These are phyloP conservation scores for Hoplostethus atlanticus DNA, from an alignment of 2,797 vertebrate species.

Conservation along the genomic window DNA sequence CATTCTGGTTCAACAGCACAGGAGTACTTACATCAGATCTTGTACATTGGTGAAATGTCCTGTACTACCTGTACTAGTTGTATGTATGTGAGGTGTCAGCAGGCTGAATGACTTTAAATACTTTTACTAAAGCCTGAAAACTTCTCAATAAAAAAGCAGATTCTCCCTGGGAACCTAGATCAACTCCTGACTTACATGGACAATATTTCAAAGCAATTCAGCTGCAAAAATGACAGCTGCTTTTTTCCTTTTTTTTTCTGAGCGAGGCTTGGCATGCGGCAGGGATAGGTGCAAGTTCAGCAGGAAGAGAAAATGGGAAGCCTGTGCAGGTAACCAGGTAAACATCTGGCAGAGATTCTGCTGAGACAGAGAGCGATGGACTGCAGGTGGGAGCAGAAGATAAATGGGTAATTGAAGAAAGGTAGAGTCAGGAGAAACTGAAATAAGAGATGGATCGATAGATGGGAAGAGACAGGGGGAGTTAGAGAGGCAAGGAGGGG, in stretches of 20 bases:
- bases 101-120: too few species aligned
- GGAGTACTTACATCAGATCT: too few species aligned
- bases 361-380: slow-evolving; percentile 23
- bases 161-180: too few species aligned
- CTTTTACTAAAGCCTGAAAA: too few species aligned
- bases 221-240: background rate
- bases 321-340: slow-evolving; percentile 11
- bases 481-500: background rate
- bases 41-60: too few species aligned
- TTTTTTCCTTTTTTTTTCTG: background rate
- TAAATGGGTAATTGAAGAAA: slow-evolving; percentile 16
- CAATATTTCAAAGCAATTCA: too few species aligned
- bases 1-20: too few species aligned
- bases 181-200: too few species aligned
- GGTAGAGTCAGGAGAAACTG: slow-evolving; percentile 6
- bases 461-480: background rate
- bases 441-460: slow-evolving; percentile 15
- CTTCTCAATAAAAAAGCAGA: too few species aligned
- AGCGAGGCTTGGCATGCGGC: background rate
- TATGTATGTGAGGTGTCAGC: too few species aligned
- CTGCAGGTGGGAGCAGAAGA: slow-evolving; percentile 6
- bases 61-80: too few species aligned
- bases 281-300: slow-evolving; percentile 7
- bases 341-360: slow-evolving; percentile 29
- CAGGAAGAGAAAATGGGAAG: slow-evolving; percentile 19